Evolutionary conservation across 2,797 vertebrate genomes (phyloP).

Genomic region (Falco concolor): DNA sequence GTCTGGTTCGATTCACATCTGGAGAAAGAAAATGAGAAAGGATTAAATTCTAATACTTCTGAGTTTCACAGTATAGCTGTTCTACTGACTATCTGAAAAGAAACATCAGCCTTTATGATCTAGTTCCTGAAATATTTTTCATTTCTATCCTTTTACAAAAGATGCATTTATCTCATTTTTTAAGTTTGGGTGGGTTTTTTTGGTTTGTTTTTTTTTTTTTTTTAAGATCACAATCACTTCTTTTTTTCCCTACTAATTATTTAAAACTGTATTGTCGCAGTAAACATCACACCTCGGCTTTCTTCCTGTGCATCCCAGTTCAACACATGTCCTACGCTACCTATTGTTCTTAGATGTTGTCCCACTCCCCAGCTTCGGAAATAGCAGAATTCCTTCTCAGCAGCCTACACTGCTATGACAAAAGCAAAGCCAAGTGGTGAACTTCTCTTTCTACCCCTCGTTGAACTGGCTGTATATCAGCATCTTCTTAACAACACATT

Average conservation of each 20-base stretch:
- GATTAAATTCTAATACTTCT: not conserved
- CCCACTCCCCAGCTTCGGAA: not conserved
- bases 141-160: not conserved
- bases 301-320: not conserved
- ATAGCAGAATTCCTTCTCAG: rapidly evolving
- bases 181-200: no score
- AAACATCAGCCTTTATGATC: not conserved
- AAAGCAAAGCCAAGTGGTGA: not conserved
- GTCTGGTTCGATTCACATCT: slow-evolving; percentile 63
- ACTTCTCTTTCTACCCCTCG: not conserved
- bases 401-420: not conserved
- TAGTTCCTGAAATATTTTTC: not conserved
- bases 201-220: no score
- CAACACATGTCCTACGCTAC: rapidly evolving
- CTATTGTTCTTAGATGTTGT: not conserved
- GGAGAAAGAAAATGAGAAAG: slow-evolving; percentile 18
- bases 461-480: not conserved
- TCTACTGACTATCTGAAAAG: not conserved
- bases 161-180: not conserved
- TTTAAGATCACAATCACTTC: not conserved
- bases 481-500: not conserved
- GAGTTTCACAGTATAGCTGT: not conserved
- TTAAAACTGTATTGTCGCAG: not conserved
- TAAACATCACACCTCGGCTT: not conserved
- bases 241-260: not conserved